Conservation (phyloP, 2,797 vertebrate genomes). For the Pipistrellus pipistrellus region DNA sequence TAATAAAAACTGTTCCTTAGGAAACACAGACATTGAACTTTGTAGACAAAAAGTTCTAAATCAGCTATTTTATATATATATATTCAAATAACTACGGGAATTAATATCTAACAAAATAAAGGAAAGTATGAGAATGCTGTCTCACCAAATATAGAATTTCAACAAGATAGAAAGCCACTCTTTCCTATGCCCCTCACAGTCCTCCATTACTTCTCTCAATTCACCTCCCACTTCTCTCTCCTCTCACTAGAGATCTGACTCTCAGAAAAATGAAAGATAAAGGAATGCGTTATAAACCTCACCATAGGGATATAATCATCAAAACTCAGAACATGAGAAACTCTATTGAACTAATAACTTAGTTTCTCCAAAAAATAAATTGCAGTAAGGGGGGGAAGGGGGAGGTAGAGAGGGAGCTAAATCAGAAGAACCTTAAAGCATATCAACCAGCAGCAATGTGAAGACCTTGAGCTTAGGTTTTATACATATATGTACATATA, state of each 20-base stretch:
- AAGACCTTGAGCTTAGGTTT: neutral
- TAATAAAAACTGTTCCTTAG: neutral
- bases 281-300: neutral
- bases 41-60: neutral
- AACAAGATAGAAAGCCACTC: neutral
- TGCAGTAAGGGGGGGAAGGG: neutral
- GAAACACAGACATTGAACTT: neutral
- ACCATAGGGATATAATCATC: neutral
- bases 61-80: neutral
- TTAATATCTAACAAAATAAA: neutral
- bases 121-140: neutral
- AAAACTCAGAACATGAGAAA: neutral
- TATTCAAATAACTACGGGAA: neutral
- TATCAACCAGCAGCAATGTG: neutral
- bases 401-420: neutral
- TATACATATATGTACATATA: neutral
- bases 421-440: neutral
- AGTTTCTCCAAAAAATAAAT: constrained; percentile 25
- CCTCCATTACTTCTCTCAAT: neutral
- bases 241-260: neutral
- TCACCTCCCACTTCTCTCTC: neutral
- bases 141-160: neutral
- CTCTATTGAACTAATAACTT: neutral
- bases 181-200: neutral
- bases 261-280: constrained; percentile 12